A percentile compares a stretch with the other conserved stretches of the same genome.
phyloP scores from a whole-genome alignment of 2,888 invertebrate genomes.

The Ochlodes sylvanus region DNA sequence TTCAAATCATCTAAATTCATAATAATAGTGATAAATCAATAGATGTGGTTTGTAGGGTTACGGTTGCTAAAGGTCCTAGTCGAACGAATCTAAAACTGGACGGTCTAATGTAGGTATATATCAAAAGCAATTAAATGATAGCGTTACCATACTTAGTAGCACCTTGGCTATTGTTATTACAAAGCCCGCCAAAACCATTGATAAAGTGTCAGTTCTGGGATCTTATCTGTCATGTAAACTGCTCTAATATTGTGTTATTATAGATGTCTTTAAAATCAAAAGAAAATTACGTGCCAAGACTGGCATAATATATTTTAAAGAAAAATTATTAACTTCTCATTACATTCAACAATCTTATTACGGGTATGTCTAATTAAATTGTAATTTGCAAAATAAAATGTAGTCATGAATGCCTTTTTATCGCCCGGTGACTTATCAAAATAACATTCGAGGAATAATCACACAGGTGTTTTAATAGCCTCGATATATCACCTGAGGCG shows the following conservation, averaged over 20 bases:
- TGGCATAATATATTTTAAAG: background rate
- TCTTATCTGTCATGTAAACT: slow-evolving; percentile 29
- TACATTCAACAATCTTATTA: background rate
- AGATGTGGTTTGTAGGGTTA: too few species aligned
- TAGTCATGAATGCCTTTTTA: background rate
- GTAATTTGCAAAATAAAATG: background rate
- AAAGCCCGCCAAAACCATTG: slow-evolving; percentile 26
- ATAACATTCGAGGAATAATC: slow-evolving; percentile 12
- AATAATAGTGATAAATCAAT: too few species aligned
- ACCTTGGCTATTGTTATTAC: slow-evolving; percentile 28
- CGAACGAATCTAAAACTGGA: background rate
- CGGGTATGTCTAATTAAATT: slow-evolving; percentile 2
- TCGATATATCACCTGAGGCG: background rate
- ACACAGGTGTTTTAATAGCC: slow-evolving; percentile 17
- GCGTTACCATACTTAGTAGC: slow-evolving; percentile 24
- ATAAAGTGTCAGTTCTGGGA: slow-evolving; percentile 28
- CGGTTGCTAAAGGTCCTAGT: too few species aligned
- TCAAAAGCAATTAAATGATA: slow-evolving; percentile 22
- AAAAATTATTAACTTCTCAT: background rate
- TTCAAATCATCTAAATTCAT: too few species aligned
- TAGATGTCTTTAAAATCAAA: slow-evolving; percentile 2
- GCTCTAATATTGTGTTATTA: background rate
- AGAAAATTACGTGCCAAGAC: slow-evolving; percentile 28
- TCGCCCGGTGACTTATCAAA: background rate
- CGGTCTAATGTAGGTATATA: background rate